phyloP scores from a whole-genome alignment of 2,797 vertebrate genomes.

The Triplophysa bombifrons region DNA sequence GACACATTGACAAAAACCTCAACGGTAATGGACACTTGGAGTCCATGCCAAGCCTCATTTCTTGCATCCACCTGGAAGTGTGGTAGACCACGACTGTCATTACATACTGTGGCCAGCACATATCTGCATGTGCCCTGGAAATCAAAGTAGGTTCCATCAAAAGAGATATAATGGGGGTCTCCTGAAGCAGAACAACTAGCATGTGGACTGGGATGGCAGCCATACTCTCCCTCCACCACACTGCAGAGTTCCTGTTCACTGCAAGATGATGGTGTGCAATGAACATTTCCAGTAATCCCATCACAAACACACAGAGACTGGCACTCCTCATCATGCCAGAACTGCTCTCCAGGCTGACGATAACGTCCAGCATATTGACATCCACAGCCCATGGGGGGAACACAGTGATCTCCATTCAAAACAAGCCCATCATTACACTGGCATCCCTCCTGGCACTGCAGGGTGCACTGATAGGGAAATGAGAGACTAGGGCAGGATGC shows the following conservation, averaged over 20 bases:
- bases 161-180: slow-evolving; percentile 74
- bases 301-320: slow-evolving; percentile 64
- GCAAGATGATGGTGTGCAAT: slow-evolving; percentile 62
- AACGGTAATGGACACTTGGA: slow-evolving; percentile 62
- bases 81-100: slow-evolving; percentile 64
- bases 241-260: slow-evolving; percentile 59
- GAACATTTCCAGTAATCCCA: slow-evolving; percentile 59
- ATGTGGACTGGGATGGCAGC: slow-evolving; percentile 62
- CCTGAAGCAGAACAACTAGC: slow-evolving; percentile 69
- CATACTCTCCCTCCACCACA: slow-evolving; percentile 57
- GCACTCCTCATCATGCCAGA: slow-evolving; percentile 68
- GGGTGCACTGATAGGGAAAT: slow-evolving; percentile 67
- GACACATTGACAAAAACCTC: slow-evolving; percentile 63
- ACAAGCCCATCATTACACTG: slow-evolving; percentile 70
- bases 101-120: slow-evolving; percentile 71
- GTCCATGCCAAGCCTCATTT: slow-evolving; percentile 41
- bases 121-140: slow-evolving; percentile 68
- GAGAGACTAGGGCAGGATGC: slow-evolving; percentile 69
- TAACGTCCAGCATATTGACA: slow-evolving; percentile 67
- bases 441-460: slow-evolving; percentile 72
- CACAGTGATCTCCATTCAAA: slow-evolving; percentile 66
- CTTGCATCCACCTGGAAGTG: slow-evolving; percentile 63
- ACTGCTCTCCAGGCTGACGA: slow-evolving; percentile 57
- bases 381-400: slow-evolving; percentile 67
- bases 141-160: slow-evolving; percentile 67